phyloP scores from a whole-genome alignment of 2,888 invertebrate species.

The Clostera curtula region DNA sequence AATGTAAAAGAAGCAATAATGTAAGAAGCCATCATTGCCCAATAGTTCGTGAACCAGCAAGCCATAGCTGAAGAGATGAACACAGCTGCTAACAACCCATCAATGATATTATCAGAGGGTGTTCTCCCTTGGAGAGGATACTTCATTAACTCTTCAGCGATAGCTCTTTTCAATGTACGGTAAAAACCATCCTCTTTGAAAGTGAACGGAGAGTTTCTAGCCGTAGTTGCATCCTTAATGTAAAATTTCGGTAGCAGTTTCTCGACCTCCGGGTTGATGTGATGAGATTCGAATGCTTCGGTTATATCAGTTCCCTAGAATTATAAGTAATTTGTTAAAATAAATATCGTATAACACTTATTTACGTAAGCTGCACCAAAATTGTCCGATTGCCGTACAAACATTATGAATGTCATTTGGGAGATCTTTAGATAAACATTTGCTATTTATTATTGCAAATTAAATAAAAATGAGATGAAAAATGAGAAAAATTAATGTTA shows the following conservation, averaged over 20 bases:
- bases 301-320: constrained; percentile 84
- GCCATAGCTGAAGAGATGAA: constrained; percentile 36
- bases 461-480: no score
- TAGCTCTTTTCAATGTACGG: constrained; percentile 77
- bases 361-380: no score
- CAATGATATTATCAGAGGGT: constrained; percentile 45
- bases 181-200: constrained; percentile 85
- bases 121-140: no score
- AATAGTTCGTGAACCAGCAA: constrained; percentile 31
- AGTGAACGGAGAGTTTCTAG: constrained; percentile 82
- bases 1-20: constrained; percentile 73
- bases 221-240: constrained; percentile 75
- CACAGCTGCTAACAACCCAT: constrained; percentile 45
- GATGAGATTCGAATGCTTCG: constrained; percentile 85
- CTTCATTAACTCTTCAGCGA: constrained; percentile 68
- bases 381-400: no score
- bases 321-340: no score
- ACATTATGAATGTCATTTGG: no score
- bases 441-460: no score
- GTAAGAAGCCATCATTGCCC: constrained; percentile 38
- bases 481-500: no score
- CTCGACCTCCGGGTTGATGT: constrained; percentile 75
- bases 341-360: no score
- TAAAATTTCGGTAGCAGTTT: constrained; percentile 60
- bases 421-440: no score